Conservation (phyloP, 2,888 invertebrate genomes). For the Drosophila rellima region DNA sequence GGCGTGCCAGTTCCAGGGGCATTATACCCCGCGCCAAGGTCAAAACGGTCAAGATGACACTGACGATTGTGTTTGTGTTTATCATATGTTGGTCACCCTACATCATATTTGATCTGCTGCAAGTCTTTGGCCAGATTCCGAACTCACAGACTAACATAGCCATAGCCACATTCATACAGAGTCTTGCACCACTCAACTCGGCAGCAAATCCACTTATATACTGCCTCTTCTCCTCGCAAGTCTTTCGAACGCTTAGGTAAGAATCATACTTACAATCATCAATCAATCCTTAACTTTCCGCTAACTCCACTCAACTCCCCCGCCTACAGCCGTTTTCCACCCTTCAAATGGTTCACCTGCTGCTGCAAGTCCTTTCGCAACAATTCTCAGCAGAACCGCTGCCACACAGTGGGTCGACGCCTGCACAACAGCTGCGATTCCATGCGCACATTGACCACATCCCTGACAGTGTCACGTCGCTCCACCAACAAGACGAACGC, state of each 20-base stretch:
- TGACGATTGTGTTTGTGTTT: slow-evolving; percentile 97
- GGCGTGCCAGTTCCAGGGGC: slow-evolving; percentile 95
- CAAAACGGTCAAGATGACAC: slow-evolving; percentile 98
- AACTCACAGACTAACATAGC: slow-evolving; percentile 92
- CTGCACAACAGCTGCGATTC: slow-evolving; percentile 86
- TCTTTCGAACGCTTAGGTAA: slow-evolving; percentile 94
- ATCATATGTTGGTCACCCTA: slow-evolving; percentile 98
- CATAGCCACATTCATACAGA: slow-evolving; percentile 95
- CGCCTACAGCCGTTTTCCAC: slow-evolving; percentile 86
- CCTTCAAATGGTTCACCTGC: slow-evolving; percentile 89
- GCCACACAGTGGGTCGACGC: slow-evolving; percentile 84
- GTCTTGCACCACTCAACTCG: slow-evolving; percentile 95
- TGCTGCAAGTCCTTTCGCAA: slow-evolving; percentile 86
- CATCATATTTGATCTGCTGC: slow-evolving; percentile 95
- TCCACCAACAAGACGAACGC: slow-evolving; percentile 83
- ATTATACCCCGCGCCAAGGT: slow-evolving; percentile 98
- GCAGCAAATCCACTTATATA: slow-evolving; percentile 98
- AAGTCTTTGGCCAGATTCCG: slow-evolving; percentile 94
- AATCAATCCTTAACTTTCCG: slow-evolving; percentile 14
- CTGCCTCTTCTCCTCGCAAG: slow-evolving; percentile 95
- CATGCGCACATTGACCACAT: slow-evolving; percentile 85
- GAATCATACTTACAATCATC: slow-evolving; percentile 67
- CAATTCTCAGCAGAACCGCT: slow-evolving; percentile 83
- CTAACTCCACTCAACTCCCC: slow-evolving; percentile 9
- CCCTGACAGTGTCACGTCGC: slow-evolving; percentile 84